phyloP scores from a whole-genome alignment of 1,140 invertebrate genomes.

The Pseudoatta argentina region DNA sequence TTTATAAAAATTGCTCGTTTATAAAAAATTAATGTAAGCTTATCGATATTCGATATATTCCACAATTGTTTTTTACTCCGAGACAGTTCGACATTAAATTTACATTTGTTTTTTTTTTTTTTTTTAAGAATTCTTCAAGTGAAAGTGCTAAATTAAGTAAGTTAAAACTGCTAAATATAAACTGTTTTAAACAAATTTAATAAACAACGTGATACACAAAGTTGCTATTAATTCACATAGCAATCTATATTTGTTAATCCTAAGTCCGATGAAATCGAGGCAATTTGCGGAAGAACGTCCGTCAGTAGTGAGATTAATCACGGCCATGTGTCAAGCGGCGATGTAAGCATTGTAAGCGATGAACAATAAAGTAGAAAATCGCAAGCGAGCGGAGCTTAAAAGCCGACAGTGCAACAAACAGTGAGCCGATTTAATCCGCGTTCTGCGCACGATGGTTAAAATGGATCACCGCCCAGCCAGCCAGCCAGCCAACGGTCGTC shows the following conservation, averaged over 20 bases:
- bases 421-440: slow-evolving; percentile 71
- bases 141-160: not conserved
- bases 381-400: slow-evolving; percentile 40
- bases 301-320: slow-evolving; percentile 28
- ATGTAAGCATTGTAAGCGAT: slow-evolving; percentile 27
- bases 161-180: not conserved
- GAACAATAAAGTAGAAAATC: slow-evolving; percentile 64
- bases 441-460: slow-evolving; percentile 72
- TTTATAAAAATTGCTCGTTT: not conserved
- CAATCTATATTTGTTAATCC: not conserved
- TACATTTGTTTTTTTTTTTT: not conserved
- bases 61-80: not conserved
- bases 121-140: not conserved
- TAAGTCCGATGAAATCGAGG: not conserved
- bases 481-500: slow-evolving; percentile 42
- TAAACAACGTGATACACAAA: not conserved
- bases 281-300: slow-evolving; percentile 22
- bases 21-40: not conserved
- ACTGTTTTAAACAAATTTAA: not conserved
- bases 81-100: not conserved
- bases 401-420: slow-evolving; percentile 69
- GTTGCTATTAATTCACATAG: not conserved
- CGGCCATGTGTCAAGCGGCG: slow-evolving; percentile 7
- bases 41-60: slow-evolving; percentile 1
- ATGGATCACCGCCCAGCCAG: slow-evolving; percentile 64